Evolutionary conservation across 2,113 vertebrate species (phyloP).

Genomic region (Lathamus discolor): DNA sequence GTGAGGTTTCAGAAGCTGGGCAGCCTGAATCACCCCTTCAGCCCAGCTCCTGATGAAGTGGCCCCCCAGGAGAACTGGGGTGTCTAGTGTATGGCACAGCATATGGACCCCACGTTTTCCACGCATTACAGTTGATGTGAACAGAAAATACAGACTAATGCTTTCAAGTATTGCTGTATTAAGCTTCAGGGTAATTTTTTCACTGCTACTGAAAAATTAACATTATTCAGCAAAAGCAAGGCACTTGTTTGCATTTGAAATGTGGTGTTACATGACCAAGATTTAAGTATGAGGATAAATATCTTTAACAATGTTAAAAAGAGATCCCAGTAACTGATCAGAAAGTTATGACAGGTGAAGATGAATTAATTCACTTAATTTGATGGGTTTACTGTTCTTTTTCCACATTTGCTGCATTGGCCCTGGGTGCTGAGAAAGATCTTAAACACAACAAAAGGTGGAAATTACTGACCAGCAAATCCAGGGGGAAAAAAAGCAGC

Average conservation of each 20-base stretch:
- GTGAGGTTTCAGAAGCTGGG: no score
- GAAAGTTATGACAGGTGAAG: not conserved
- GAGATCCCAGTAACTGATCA: not conserved
- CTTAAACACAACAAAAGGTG: conserved; percentile 71
- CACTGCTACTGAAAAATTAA: not conserved
- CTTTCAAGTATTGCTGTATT: not conserved
- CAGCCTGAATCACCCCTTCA: not conserved
- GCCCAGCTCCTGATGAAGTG: not conserved
- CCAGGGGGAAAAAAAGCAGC: conserved; percentile 29
- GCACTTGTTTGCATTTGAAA: not conserved
- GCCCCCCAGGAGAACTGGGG: not conserved
- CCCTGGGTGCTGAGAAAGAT: conserved; percentile 59
- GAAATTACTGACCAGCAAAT: conserved; percentile 70
- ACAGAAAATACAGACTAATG: not conserved
- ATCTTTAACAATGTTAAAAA: not conserved
- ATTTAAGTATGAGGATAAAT: not conserved
- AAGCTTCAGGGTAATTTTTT: not conserved
- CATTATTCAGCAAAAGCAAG: not conserved
- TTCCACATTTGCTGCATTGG: conserved; percentile 53
- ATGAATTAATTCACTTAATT: conserved; percentile 51
- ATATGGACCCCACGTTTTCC: not conserved
- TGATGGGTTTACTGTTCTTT: conserved; percentile 44
- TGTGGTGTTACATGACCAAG: not conserved
- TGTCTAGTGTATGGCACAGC: not conserved
- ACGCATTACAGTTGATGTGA: not conserved